A percentile compares a stretch with the other conserved stretches of the same genome.
phyloP scores from a whole-genome alignment of 2,888 invertebrate species.

The Netelia melanura region DNA sequence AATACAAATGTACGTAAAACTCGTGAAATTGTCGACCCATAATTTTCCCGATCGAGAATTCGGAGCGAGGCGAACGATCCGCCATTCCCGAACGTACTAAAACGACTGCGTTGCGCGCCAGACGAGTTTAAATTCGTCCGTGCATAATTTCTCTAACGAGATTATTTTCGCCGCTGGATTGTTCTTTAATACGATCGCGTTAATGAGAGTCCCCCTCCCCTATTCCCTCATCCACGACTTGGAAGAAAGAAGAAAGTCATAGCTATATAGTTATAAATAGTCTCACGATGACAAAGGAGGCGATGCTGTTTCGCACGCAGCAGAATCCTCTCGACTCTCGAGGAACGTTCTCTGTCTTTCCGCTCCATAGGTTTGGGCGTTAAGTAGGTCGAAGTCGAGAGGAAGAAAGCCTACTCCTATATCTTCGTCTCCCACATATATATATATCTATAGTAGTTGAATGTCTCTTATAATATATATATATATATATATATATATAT shows the following conservation, averaged over 20 bases:
- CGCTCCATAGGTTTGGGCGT: slow-evolving; percentile 9
- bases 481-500: background rate
- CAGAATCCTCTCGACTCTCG: slow-evolving; percentile 12
- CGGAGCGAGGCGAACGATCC: background rate
- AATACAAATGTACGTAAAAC: background rate
- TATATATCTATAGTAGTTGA: slow-evolving; percentile 5
- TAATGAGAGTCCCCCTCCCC: slow-evolving; percentile 9
- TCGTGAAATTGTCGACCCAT: background rate
- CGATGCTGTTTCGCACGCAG: slow-evolving; percentile 33
- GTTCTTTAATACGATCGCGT: slow-evolving; percentile 36
- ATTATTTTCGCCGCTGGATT: slow-evolving; percentile 44
- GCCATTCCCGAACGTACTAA: slow-evolving; percentile 19
- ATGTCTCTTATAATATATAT: too few relatives aligned
- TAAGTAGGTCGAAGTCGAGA: slow-evolving; percentile 67
- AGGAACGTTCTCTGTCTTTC: slow-evolving; percentile 43
- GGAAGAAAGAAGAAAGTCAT: slow-evolving; percentile 40
- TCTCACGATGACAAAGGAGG: slow-evolving; percentile 70
- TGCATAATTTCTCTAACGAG: slow-evolving; percentile 19
- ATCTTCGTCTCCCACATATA: background rate
- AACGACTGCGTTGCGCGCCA: slow-evolving; percentile 14
- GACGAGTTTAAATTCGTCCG: background rate
- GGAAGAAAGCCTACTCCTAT: slow-evolving; percentile 46
- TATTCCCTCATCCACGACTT: background rate
- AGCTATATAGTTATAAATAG: slow-evolving; percentile 1
- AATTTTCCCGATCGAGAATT: background rate